Evolutionary conservation across 2,888 invertebrate genomes (phyloP).

Genomic region (Melieria picta): DNA sequence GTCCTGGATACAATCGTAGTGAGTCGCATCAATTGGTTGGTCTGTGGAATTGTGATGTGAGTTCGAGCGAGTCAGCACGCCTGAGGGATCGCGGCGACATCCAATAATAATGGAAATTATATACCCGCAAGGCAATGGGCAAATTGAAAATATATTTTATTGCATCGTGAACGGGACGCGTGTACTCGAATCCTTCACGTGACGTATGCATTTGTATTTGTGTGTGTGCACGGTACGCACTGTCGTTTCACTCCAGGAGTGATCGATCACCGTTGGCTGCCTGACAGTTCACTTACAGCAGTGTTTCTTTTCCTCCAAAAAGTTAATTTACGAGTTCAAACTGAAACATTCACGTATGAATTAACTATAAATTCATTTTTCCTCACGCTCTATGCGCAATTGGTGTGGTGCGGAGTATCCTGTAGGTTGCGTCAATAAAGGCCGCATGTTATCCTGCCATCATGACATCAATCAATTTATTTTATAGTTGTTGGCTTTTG

Average conservation of each 20-base stretch:
- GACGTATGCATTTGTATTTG: background rate
- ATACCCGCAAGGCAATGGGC: slow-evolving; percentile 15
- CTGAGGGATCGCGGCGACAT: slow-evolving; percentile 1
- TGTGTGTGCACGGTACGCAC: background rate
- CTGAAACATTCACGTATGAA: background rate
- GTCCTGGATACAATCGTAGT: background rate
- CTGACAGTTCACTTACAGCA: slow-evolving; percentile 23
- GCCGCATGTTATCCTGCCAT: too few species aligned
- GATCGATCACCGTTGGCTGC: slow-evolving; percentile 14
- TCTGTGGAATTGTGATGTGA: background rate
- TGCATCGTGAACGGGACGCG: background rate
- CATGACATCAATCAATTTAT: too few species aligned
- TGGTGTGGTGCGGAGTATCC: too few species aligned
- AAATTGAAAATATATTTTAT: slow-evolving; percentile 30
- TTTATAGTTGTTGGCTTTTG: too few species aligned
- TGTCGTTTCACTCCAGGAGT: background rate
- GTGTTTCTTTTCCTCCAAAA: background rate
- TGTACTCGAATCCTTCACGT: background rate
- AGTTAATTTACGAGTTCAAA: background rate
- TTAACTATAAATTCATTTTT: background rate
- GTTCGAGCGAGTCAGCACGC: background rate
- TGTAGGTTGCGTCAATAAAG: too few species aligned
- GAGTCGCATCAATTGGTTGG: background rate
- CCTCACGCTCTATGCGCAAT: background rate
- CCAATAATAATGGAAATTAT: slow-evolving; percentile 1